Evolutionary conservation across 2,888 invertebrate species (phyloP).

Genomic region (Phengaris arion): DNA sequence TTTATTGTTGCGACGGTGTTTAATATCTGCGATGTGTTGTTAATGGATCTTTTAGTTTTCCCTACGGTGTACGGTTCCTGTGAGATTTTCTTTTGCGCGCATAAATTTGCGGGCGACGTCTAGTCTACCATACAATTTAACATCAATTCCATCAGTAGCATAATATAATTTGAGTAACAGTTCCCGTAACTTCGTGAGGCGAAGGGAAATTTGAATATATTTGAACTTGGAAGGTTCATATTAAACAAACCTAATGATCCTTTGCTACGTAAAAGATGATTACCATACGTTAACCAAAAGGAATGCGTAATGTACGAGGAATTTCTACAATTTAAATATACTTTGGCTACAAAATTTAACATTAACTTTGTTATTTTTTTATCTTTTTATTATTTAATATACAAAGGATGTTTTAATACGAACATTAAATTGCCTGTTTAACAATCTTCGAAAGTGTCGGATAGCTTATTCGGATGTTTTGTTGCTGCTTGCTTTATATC

Average conservation of each 20-base stretch:
- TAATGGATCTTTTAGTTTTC: no score
- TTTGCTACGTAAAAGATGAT: conserved; percentile 36
- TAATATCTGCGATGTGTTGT: no score
- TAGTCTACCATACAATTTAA: not conserved
- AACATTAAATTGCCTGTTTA: no score
- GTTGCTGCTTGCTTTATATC: no score
- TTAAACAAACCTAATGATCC: conserved; percentile 41
- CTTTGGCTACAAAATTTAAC: conserved; percentile 6
- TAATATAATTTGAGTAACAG: not conserved
- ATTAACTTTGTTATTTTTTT: not conserved
- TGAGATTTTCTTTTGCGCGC: no score
- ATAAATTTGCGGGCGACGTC: not conserved
- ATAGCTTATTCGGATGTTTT: no score
- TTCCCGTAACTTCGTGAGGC: not conserved
- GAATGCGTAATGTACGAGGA: conserved; percentile 33
- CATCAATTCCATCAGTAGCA: not conserved
- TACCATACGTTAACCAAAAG: conserved; percentile 36
- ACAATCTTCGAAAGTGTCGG: no score
- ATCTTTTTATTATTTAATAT: not conserved
- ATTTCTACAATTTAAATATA: conserved; percentile 28
- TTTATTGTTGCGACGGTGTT: no score
- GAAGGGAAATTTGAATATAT: conserved; percentile 28
- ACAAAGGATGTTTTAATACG: not conserved
- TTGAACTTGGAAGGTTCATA: conserved; percentile 30
- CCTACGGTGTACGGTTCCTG: no score